A percentile compares a stretch with the other conserved stretches of the same genome.
Evolutionary conservation across 2,113 vertebrate genomes (phyloP).

Genomic region (Mystacornis crossleyi): DNA sequence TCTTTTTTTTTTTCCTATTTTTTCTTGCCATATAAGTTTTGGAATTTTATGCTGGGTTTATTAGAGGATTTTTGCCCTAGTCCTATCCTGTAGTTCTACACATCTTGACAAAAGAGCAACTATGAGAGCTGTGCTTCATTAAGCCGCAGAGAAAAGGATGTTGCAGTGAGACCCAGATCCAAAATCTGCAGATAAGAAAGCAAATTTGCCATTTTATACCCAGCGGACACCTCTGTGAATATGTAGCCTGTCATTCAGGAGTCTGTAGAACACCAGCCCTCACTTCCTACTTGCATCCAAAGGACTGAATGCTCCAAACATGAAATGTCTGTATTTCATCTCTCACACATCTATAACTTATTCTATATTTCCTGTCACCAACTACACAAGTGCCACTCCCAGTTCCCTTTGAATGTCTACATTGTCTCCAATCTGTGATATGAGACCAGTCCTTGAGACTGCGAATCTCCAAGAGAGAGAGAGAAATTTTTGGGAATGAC

Average conservation of each 20-base stretch:
- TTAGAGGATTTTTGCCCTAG: neutral
- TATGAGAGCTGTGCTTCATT: neutral
- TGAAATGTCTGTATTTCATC: neutral
- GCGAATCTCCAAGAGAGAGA: neutral
- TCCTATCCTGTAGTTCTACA: neutral
- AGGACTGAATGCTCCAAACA: neutral
- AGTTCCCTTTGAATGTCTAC: rapidly evolving
- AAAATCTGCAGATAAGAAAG: neutral
- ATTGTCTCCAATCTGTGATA: neutral
- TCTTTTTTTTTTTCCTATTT: rapidly evolving
- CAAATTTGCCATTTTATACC: neutral
- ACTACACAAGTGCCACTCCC: neutral
- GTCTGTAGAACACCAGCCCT: neutral
- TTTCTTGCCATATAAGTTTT: neutral
- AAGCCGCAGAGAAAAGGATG: neutral
- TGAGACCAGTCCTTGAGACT: neutral
- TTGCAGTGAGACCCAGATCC: neutral
- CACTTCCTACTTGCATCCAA: neutral
- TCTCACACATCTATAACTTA: neutral
- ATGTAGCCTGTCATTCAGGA: neutral
- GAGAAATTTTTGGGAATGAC: neutral
- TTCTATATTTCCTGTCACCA: neutral
- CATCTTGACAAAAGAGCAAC: neutral
- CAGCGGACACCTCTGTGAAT: neutral
- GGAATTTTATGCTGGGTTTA: neutral